Evolutionary conservation across 2,888 invertebrate genomes (phyloP).

Genomic region (Campoplex capitator): DNA sequence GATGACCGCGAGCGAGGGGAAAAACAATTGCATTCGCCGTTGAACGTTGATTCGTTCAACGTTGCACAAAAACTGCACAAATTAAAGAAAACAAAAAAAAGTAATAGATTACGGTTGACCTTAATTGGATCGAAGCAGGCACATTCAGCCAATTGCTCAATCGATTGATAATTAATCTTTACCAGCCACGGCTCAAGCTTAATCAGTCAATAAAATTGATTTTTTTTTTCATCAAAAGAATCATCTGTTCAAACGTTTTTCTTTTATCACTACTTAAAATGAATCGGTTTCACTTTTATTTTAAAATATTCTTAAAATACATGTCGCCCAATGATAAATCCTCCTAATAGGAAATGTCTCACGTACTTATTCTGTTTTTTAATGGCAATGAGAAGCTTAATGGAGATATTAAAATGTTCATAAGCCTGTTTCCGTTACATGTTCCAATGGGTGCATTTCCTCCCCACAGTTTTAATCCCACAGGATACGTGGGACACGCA

Average conservation of each 20-base stretch:
- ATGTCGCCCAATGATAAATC: constrained; percentile 2
- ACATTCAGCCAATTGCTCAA: constrained; percentile 40
- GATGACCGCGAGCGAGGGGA: neutral
- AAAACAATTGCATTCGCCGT: constrained; percentile 12
- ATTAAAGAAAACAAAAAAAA: neutral
- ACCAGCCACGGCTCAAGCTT: constrained; percentile 37
- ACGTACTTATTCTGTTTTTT: constrained; percentile 4
- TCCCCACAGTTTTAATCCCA: constrained; percentile 57
- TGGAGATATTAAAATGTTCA: constrained; percentile 56
- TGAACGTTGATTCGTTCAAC: constrained; percentile 11
- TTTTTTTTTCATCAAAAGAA: neutral
- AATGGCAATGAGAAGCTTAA: constrained; percentile 20
- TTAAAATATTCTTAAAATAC: neutral
- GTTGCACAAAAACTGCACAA: constrained; percentile 14
- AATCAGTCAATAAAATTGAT: constrained; percentile 32
- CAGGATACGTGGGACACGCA: constrained; percentile 42
- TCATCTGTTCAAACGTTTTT: neutral
- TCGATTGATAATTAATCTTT: constrained; percentile 52
- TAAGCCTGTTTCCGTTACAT: constrained; percentile 51
- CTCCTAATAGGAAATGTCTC: neutral
- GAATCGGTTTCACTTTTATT: neutral
- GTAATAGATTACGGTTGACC: constrained; percentile 39
- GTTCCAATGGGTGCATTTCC: constrained; percentile 58
- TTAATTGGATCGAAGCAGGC: constrained; percentile 39
- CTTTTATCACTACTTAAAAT: neutral